Base-by-base conservation (phyloP, 2,888 invertebrate species). In the Hemaris fuciformis region DNA sequence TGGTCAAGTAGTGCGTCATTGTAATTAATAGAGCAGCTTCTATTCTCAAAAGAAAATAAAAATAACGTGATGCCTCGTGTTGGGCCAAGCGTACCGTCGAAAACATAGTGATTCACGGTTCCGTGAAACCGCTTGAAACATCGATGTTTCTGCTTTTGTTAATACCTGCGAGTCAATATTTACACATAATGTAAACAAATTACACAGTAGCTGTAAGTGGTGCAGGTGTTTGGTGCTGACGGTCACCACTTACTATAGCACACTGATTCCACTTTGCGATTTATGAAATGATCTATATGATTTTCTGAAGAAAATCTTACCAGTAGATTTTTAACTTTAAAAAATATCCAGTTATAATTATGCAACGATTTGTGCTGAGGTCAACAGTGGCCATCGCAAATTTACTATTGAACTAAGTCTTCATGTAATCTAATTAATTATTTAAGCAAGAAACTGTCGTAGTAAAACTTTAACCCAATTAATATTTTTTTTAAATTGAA, bases 31-130 rank as follows among this genome's bases (percentile, higher is more conserved):
- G 88, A 83, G 81, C 80, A 70, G 80, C 74, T 79, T 85, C 86
- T 89, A 89, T 88, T 89, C 89, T 87, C 79, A 85, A 88, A 87
- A 86, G 86, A 86, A 87, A 90, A 88, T 88, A 89, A 87, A 90
- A 90, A 91, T 91, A 89, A 84, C 85, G 71, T 72, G 67, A 62
- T 75, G 80, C 81, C 75, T 80, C 82, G 77, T 70, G 73, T 76
- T 77, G 74, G 75, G 73, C 77, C 76, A 71, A 71, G 69, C 73
- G 77, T 72, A 68, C 72, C 77, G 74, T 79, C 80, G 81, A 85
- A 87, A 88, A 88, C 85, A 87, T 76, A 74, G 81, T 88, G 88
- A 87, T 79, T 88, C 89, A 89, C 77, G 70, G 74, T 87, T 89
- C 89, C 80, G 74, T 80, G 87, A 83, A 88, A 83, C 78, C 79